Percentiles rank a stretch among this genome's conserved stretches.
These are phyloP conservation scores for Champsocephalus esox DNA, from an alignment of 2,797 vertebrate species.

Conservation along the genomic window DNA sequence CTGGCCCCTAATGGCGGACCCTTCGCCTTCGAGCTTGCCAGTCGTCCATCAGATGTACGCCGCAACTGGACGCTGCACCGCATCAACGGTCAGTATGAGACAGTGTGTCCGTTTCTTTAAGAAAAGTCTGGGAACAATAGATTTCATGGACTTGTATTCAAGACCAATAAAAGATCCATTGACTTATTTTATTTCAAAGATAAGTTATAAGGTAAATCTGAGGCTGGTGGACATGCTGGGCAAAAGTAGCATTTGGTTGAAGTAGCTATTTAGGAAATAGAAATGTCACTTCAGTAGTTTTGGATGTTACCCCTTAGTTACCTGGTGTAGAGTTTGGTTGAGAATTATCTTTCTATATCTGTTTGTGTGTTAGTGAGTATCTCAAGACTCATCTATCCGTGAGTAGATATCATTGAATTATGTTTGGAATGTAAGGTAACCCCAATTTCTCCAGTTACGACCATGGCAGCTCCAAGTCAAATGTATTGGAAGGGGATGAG, in stretches of 20 bases:
- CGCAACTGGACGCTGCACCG: constrained; percentile 95
- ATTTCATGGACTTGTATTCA: background rate
- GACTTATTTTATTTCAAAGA: background rate
- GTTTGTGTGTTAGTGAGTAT: background rate
- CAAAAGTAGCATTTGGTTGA: background rate
- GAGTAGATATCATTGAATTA: background rate
- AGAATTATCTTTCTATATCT: background rate
- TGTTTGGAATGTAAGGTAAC: background rate
- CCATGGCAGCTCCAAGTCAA: background rate
- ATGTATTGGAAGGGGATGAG: background rate
- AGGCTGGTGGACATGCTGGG: background rate
- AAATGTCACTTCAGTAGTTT: background rate
- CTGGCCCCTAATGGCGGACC: constrained; percentile 94
- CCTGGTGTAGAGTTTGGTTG: background rate
- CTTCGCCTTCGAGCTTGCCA: constrained; percentile 93
- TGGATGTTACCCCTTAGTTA: background rate
- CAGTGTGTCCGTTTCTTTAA: background rate
- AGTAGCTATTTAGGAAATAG: background rate
- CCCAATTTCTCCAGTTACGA: background rate
- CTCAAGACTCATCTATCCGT: background rate
- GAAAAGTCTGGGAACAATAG: background rate
- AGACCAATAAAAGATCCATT: background rate
- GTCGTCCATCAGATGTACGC: constrained; percentile 86
- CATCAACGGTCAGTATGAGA: constrained; percentile 83
- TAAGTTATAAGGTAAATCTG: background rate